These are phyloP conservation scores for Philaethria dido DNA, from an alignment of 2,888 invertebrate genomes.

Conservation along the genomic window DNA sequence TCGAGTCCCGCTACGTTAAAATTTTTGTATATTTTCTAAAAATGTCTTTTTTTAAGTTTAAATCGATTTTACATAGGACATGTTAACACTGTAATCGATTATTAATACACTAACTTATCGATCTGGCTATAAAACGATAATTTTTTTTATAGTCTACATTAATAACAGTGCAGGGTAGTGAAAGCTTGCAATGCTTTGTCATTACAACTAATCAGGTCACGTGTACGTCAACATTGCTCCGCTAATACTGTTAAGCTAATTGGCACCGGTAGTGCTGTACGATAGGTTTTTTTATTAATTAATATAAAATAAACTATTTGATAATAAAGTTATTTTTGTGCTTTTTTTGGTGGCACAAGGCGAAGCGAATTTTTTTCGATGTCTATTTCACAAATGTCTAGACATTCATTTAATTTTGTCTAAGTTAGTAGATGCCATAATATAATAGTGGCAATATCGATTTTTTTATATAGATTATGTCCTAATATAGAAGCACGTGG, in stretches of 20 bases:
- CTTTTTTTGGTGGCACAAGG: background rate
- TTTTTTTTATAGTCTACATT: background rate
- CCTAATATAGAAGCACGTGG: background rate
- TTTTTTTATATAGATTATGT: background rate
- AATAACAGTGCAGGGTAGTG: conserved; percentile 19
- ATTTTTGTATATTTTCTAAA: too few species aligned
- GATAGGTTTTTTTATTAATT: conserved; percentile 1
- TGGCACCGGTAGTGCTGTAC: conserved; percentile 20
- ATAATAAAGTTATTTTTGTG: background rate
- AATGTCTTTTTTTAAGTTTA: too few species aligned
- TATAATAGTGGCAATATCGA: background rate
- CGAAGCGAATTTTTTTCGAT: background rate
- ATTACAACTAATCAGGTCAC: conserved; percentile 21
- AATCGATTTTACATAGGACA: conserved; percentile 15
- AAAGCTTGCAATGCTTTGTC: conserved; percentile 31
- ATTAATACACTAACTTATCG: conserved; percentile 22
- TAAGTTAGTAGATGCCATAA: background rate
- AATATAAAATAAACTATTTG: background rate
- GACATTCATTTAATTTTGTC: too few species aligned
- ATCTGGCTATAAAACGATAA: conserved; percentile 2
- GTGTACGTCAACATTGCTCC: conserved; percentile 17
- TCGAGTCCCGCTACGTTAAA: too few species aligned
- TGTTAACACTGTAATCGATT: conserved; percentile 13
- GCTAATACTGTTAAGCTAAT: conserved; percentile 27
- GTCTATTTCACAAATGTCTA: background rate